A percentile compares a stretch with the other conserved stretches of the same genome.
Evolutionary conservation across 2,797 vertebrate species (phyloP).

Genomic region (Anabas testudineus): DNA sequence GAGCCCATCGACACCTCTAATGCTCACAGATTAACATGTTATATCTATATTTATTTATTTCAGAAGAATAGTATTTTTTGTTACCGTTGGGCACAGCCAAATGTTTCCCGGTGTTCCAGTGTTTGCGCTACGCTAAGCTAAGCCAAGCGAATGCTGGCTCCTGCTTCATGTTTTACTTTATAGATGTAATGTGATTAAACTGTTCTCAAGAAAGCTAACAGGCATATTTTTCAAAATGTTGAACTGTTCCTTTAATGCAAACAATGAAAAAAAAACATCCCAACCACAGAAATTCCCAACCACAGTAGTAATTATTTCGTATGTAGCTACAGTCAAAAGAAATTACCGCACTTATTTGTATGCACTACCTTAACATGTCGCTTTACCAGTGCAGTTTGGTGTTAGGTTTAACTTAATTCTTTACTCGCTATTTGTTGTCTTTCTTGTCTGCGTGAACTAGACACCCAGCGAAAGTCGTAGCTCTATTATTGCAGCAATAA

Average conservation of each 20-base stretch:
- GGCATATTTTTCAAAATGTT: background rate
- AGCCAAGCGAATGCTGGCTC: background rate
- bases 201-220: conserved; percentile 2
- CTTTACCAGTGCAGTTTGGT: background rate
- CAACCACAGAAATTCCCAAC: background rate
- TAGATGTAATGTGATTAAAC: background rate
- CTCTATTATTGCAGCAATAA: conserved; percentile 14
- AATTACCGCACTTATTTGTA: background rate
- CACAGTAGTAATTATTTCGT: background rate
- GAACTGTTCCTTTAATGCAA: background rate
- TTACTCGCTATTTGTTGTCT: conserved; percentile 2
- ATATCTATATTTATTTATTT: background rate
- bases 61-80: background rate
- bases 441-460: background rate
- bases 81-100: background rate
- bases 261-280: background rate
- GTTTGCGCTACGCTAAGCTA: background rate
- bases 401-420: conserved; percentile 5
- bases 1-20: background rate
- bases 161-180: background rate
- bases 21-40: background rate
- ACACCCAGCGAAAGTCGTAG: background rate
- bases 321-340: background rate
- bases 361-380: background rate
- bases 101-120: background rate